Evolutionary conservation across 2,113 vertebrate genomes (phyloP).

Genomic region (Halichoeres trimaculatus): DNA sequence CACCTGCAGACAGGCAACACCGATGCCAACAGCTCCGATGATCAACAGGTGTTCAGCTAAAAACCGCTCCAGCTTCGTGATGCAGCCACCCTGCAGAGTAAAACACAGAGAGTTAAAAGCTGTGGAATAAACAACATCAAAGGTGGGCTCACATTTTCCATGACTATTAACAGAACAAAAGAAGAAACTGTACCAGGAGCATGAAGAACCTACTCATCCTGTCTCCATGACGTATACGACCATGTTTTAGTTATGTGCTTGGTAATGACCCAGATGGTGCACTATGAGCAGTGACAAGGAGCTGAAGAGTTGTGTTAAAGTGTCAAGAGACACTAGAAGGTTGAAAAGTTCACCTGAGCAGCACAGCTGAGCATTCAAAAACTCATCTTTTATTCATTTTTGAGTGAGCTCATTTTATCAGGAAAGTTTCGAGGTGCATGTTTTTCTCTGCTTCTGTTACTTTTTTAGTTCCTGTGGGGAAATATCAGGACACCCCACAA

Average conservation of each 20-base stretch:
- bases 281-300: background rate
- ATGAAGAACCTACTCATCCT: background rate
- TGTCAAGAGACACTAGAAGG: slow-evolving; percentile 11
- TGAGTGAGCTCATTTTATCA: slow-evolving; percentile 16
- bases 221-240: too few relatives aligned
- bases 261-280: background rate
- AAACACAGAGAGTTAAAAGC: background rate
- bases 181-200: background rate
- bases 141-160: background rate
- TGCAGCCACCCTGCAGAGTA: slow-evolving; percentile 86
- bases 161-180: background rate
- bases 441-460: background rate
- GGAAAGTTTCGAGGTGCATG: background rate
- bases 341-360: slow-evolving; percentile 6
- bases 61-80: slow-evolving; percentile 87
- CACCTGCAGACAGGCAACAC: slow-evolving; percentile 90
- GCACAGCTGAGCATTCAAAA: slow-evolving; percentile 24
- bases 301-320: background rate
- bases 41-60: slow-evolving; percentile 87
- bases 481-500: background rate
- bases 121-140: background rate
- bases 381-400: slow-evolving; percentile 47
- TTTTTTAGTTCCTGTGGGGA: background rate
- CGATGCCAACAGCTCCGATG: slow-evolving; percentile 88
- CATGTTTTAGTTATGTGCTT: background rate